Conservation (phyloP, 2,113 vertebrate species). For the Miniopterus natalensis region DNA sequence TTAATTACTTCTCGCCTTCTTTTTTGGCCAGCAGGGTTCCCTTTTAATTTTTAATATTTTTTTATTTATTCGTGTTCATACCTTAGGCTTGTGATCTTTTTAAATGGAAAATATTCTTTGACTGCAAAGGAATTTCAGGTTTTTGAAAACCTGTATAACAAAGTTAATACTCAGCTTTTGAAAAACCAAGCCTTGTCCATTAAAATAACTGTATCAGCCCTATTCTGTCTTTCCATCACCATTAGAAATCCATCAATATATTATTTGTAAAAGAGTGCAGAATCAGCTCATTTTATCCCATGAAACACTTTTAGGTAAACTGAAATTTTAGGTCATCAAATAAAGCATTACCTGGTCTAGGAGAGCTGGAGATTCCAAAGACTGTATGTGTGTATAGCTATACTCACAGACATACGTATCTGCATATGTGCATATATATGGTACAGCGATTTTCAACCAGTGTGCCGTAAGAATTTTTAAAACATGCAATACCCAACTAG, state of each 20-base stretch:
- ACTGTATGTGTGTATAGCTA: neutral
- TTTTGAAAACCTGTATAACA: constrained; percentile 61
- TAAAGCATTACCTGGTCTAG: neutral
- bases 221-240: neutral
- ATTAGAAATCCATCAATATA: neutral
- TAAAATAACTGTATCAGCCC: neutral
- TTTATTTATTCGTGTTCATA: constrained; percentile 39
- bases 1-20: constrained; percentile 9
- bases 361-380: neutral
- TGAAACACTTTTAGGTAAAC: constrained; percentile 45
- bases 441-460: neutral
- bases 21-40: constrained; percentile 39
- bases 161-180: constrained; percentile 60
- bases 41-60: constrained; percentile 61
- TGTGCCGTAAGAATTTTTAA: neutral
- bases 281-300: neutral
- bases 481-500: neutral
- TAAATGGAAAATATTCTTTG: constrained; percentile 65
- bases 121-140: constrained; percentile 59
- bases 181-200: neutral
- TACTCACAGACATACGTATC: neutral
- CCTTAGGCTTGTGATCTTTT: constrained; percentile 61
- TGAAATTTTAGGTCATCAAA: constrained; percentile 57
- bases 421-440: neutral
- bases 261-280: neutral